Conservation (phyloP, 2,888 invertebrate genomes). For the Amblyjoppa fuscipennis region DNA sequence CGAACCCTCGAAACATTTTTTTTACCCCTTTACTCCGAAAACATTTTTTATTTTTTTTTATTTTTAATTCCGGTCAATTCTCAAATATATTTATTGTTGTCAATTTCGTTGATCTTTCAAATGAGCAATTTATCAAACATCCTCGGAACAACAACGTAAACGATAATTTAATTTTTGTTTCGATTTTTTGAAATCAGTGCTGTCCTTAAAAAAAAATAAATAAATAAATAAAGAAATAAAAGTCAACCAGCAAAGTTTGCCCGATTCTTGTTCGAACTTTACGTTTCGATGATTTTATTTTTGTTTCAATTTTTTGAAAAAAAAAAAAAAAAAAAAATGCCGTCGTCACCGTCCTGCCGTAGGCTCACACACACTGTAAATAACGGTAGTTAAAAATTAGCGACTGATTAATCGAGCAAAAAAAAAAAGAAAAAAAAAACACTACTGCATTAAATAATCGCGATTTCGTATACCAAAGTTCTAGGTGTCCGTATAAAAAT, state of each 20-base stretch:
- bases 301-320: constrained; percentile 30
- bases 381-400: constrained; percentile 39
- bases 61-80: background rate
- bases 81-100: constrained; percentile 16
- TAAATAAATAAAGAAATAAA: no score
- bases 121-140: background rate
- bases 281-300: constrained; percentile 35
- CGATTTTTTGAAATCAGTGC: background rate
- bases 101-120: constrained; percentile 5
- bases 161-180: background rate
- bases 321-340: constrained; percentile 8
- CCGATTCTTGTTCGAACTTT: background rate
- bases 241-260: background rate
- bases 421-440: constrained; percentile 11
- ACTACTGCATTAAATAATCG: constrained; percentile 50
- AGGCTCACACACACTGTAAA: constrained; percentile 51
- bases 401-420: constrained; percentile 38
- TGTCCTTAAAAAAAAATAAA: no score
- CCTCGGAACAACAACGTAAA: background rate
- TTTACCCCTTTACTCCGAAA: background rate
- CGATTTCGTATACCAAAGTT: constrained; percentile 65
- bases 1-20: background rate
- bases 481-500: constrained; percentile 67
- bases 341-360: constrained; percentile 73
- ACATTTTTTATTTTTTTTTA: background rate